Evolutionary conservation across 2,797 vertebrate genomes (phyloP), one percentile per base, ranked within the genome.

Genomic region (Galagoides demidoff): DNA sequence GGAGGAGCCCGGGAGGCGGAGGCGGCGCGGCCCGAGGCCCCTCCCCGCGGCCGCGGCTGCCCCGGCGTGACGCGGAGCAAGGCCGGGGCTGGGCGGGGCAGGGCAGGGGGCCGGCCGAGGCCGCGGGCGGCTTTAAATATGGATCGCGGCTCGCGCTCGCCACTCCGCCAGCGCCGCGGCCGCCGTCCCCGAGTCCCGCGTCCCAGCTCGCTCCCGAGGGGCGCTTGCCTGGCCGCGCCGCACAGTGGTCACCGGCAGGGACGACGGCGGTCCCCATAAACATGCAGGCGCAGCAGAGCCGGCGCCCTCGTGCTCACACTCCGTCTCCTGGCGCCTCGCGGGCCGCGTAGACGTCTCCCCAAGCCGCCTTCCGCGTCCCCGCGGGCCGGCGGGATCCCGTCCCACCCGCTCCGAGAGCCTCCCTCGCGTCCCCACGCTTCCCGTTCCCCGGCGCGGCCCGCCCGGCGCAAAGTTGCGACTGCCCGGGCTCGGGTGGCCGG

Each of bases 71-170:
- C 97, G 96, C 97, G 37, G 78, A 85, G 81, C 85, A 7, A 89
- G 71, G 95, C 84, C 64, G 96, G 95, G 94, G 94, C 93, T 73
- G 71, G 95, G 95, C 94, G 94, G 97, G 97, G 97, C 93, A 94
- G 95, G 98, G 95, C 95, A 45, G 95, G 92, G 96, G 97, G 97
- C 96, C 76, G 97, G 98, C 96, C 96, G 90, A 92, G 96, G 97
- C 97, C 95, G 64, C 96, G 92, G n/a, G 90, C 92, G 89, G 97
- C 97, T 98, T 98, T 98, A 98, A 98, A 98, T 97, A 96, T 97
- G 98, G 97, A 90, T 95, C 95, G 90, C 96, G 83, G 93, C 95
- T 79, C 63, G 94, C 90, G 93, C 96, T 95, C 85, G 78, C n/a
- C 66, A 87, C 90, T 83, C 92, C 61, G 92, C 77, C 93, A 61